phyloP scores from a whole-genome alignment of 2,797 vertebrate species.

The Prionace glauca region DNA sequence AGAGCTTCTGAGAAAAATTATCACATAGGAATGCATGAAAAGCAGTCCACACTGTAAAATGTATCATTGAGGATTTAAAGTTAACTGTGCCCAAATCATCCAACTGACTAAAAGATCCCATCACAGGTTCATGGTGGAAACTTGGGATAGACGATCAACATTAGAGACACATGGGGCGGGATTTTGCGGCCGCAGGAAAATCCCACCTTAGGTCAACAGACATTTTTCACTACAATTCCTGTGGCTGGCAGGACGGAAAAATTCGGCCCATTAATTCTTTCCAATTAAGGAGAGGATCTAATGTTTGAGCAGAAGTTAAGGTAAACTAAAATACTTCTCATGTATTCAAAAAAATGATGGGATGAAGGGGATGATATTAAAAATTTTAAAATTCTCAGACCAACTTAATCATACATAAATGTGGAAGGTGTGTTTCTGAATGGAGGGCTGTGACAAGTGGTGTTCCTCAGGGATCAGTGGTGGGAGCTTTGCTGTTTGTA shows the following conservation, averaged over 20 bases:
- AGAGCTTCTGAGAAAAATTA: neutral
- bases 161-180: no score
- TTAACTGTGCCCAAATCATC: neutral
- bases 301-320: neutral
- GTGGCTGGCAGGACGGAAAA: no score
- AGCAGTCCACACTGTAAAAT: neutral
- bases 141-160: neutral
- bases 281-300: neutral
- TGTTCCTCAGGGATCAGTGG: no score
- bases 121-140: neutral
- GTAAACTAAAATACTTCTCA: neutral
- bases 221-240: no score
- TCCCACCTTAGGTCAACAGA: no score
- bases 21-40: neutral
- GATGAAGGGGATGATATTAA: neutral
- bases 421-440: no score
- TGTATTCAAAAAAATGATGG: neutral
- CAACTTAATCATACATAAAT: neutral
- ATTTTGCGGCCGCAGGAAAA: no score
- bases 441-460: no score
- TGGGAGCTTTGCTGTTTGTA: no score
- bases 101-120: no score
- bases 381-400: neutral
- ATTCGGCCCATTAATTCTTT: neutral
- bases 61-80: neutral